A percentile compares a stretch with the other conserved stretches of the same genome.
Evolutionary conservation across 1,140 invertebrate genomes (phyloP).

Genomic region (Cyrtorhinus lividipennis): DNA sequence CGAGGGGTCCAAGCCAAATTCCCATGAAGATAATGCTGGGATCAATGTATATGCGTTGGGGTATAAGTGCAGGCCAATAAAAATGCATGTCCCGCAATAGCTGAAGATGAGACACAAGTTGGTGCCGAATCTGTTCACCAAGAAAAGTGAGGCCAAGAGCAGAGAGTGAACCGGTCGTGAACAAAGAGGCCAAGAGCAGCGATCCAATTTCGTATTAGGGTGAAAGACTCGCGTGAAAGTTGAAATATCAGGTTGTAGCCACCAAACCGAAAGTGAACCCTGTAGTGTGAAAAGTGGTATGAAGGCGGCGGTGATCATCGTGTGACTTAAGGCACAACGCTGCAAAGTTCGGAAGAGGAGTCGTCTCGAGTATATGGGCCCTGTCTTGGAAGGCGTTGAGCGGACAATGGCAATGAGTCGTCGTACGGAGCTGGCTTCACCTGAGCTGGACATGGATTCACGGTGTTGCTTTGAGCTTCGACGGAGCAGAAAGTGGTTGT

Average conservation of each 20-base stretch:
- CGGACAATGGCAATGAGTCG: constrained; percentile 42
- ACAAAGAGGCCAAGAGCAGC: constrained; percentile 36
- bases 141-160: constrained; percentile 35
- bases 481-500: constrained; percentile 27
- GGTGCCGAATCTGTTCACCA: constrained; percentile 39
- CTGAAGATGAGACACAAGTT: constrained; percentile 35
- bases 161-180: constrained; percentile 38
- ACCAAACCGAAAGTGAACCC: constrained; percentile 26
- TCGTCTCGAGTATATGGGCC: constrained; percentile 30
- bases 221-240: constrained; percentile 14
- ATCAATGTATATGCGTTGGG: constrained; percentile 43
- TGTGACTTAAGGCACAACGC: constrained; percentile 39
- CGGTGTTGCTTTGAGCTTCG: constrained; percentile 32
- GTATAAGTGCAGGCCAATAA: constrained; percentile 42
- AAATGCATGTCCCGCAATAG: constrained; percentile 37
- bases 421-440: constrained; percentile 49
- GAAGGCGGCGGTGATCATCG: constrained; percentile 44
- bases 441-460: constrained; percentile 48
- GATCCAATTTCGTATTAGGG: constrained; percentile 34
- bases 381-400: constrained; percentile 28
- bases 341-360: constrained; percentile 37
- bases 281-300: constrained; percentile 46
- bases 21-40: constrained; percentile 45
- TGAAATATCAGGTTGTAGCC: constrained; percentile 26
- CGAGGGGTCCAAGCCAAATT: constrained; percentile 36